Conservation (phyloP, 2,888 invertebrate species). For the Coecobrya sp. region DNA sequence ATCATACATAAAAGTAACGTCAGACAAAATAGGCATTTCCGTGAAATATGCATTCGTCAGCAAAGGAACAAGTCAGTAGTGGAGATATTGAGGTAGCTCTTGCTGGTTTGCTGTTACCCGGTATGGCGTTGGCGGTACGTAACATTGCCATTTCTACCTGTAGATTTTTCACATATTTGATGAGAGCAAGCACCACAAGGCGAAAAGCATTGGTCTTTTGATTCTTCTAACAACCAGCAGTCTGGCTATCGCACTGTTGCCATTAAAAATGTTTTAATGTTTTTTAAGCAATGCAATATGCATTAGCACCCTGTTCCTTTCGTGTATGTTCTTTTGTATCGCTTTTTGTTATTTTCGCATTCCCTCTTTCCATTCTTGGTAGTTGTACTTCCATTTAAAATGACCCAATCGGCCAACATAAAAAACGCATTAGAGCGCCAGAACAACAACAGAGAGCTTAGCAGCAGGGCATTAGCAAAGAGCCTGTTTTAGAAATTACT, state of each 20-base stretch:
- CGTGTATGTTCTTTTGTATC: too few species aligned
- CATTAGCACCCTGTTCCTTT: constrained; percentile 26
- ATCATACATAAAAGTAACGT: constrained; percentile 55
- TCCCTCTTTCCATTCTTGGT: background rate
- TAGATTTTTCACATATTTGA: constrained; percentile 71
- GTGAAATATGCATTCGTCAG: constrained; percentile 59
- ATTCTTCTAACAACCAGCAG: background rate
- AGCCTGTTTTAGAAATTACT: background rate
- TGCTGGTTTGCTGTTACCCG: constrained; percentile 4
- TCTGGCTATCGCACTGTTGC: background rate
- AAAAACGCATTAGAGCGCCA: constrained; percentile 68
- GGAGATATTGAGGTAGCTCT: background rate
- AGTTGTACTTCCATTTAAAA: constrained; percentile 41
- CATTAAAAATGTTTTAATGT: constrained; percentile 46
- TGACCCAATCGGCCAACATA: constrained; percentile 63
- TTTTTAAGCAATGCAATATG: constrained; percentile 17
- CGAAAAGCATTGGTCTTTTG: constrained; percentile 21
- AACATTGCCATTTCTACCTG: constrained; percentile 79
- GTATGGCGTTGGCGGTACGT: constrained; percentile 12
- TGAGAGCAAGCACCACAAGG: background rate
- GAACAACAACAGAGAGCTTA: constrained; percentile 19
- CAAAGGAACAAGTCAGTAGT: background rate
- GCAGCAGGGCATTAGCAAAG: constrained; percentile 17
- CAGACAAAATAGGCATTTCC: constrained; percentile 76
- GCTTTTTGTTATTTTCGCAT: constrained; percentile 33